These are phyloP conservation scores for Brachylomia viminalis DNA, from an alignment of 2,888 invertebrate genomes.

Conservation along the genomic window DNA sequence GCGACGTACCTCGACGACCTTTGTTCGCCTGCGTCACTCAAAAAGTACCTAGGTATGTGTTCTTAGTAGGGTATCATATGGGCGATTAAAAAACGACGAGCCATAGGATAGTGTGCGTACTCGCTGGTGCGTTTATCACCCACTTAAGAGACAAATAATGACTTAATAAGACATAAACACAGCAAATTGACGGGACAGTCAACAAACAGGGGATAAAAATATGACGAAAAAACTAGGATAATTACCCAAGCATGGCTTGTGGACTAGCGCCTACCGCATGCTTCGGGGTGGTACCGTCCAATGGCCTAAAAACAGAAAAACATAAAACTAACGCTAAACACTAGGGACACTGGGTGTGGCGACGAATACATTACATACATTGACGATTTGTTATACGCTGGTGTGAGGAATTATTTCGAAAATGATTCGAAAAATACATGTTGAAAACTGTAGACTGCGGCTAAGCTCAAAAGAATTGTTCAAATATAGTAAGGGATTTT, in stretches of 20 bases:
- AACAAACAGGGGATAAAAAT: constrained; percentile 38
- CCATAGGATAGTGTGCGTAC: too few relatives aligned
- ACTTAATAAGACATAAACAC: constrained; percentile 1
- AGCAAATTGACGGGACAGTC: background rate
- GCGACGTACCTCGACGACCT: background rate
- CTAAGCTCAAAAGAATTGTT: background rate
- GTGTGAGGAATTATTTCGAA: background rate
- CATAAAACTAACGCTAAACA: constrained; percentile 87
- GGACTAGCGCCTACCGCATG: constrained; percentile 90
- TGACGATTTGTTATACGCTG: constrained; percentile 75
- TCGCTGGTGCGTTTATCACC: background rate
- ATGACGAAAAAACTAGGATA: constrained; percentile 75
- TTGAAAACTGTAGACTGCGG: background rate
- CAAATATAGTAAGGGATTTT: background rate
- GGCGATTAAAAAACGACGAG: background rate
- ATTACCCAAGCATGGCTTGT: constrained; percentile 92
- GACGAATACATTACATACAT: constrained; percentile 65
- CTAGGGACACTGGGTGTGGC: constrained; percentile 73
- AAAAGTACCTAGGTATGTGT: background rate
- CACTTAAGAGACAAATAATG: background rate
- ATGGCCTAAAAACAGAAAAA: constrained; percentile 92
- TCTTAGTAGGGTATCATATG: background rate
- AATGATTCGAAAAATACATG: background rate
- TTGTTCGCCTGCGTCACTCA: background rate
- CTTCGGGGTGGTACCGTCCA: constrained; percentile 91